These are phyloP conservation scores for Uropetala carovei DNA, from an alignment of 2,888 invertebrate species.

Conservation along the genomic window DNA sequence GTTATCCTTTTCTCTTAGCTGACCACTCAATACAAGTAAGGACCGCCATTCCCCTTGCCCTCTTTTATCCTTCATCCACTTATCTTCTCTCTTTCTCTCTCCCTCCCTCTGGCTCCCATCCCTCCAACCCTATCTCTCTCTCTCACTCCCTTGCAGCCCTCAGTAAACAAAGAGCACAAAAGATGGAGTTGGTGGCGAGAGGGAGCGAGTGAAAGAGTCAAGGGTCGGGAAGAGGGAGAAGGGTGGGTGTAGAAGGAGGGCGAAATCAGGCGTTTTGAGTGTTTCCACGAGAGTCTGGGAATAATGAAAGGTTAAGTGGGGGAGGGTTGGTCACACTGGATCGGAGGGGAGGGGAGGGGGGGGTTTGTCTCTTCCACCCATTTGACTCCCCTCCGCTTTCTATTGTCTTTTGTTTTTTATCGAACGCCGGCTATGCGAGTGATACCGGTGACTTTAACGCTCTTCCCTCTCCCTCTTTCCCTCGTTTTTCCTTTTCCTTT, in stretches of 20 bases:
- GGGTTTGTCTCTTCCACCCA: background rate
- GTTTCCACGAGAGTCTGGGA: conserved; percentile 43
- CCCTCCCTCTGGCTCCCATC: background rate
- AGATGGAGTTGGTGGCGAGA: conserved; percentile 33
- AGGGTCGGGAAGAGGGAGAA: background rate
- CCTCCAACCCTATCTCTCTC: background rate
- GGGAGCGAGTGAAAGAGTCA: background rate
- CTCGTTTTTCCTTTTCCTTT: background rate
- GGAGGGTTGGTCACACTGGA: background rate
- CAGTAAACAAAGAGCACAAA: conserved; percentile 36
- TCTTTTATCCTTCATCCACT: background rate
- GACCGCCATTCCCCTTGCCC: background rate
- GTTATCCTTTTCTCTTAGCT: conserved; percentile 28
- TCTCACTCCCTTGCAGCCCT: background rate
- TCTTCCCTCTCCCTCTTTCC: background rate
- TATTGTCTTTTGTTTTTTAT: background rate
- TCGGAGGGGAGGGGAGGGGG: background rate
- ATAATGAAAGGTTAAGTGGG: conserved; percentile 30
- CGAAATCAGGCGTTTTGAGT: conserved; percentile 34
- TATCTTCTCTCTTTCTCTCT: background rate
- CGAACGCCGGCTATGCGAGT: background rate
- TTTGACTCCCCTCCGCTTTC: background rate
- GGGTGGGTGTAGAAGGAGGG: background rate
- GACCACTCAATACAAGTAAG: conserved; percentile 44
- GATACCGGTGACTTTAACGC: background rate